Conservation (phyloP, 2,797 vertebrate genomes). For the Peromyscus eremicus region DNA sequence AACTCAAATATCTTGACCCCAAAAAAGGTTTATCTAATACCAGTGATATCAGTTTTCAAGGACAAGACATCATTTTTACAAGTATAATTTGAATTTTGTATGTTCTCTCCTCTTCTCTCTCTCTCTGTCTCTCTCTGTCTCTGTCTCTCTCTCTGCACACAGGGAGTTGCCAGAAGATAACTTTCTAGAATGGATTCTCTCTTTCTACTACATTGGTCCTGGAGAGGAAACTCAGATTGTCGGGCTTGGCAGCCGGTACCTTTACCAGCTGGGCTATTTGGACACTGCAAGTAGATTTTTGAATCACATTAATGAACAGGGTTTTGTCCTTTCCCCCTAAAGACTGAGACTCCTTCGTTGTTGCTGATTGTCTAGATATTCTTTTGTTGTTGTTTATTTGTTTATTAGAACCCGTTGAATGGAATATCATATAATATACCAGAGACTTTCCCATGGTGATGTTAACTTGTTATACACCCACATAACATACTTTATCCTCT, state of each 20-base stretch:
- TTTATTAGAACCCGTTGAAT: conserved; percentile 6
- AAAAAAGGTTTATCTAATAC: conserved; percentile 10
- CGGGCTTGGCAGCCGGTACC: not conserved
- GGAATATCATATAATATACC: conserved; percentile 58
- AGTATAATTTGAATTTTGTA: not conserved
- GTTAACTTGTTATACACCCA: conserved; percentile 65
- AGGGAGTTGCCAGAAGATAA: not conserved
- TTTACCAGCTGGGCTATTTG: not conserved
- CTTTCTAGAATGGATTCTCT: not conserved
- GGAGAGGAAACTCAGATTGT: not conserved
- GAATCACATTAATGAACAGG: conserved; percentile 29
- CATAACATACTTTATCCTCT: conserved; percentile 68
- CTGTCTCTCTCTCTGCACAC: not conserved
- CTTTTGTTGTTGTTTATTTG: not conserved
- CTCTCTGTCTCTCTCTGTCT: not conserved
- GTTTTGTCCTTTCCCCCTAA: not conserved
- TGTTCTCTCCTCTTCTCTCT: not conserved
- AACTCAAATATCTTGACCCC: conserved; percentile 59
- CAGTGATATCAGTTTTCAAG: not conserved
- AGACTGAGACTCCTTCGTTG: conserved; percentile 11
- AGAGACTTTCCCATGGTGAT: conserved; percentile 49
- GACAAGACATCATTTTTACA: conserved; percentile 49
- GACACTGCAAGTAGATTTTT: not conserved
- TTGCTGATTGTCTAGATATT: conserved; percentile 56
- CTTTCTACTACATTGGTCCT: not conserved